Base-by-base conservation (phyloP, 2,888 invertebrate genomes). In the Ornithoptera alexandrae region DNA sequence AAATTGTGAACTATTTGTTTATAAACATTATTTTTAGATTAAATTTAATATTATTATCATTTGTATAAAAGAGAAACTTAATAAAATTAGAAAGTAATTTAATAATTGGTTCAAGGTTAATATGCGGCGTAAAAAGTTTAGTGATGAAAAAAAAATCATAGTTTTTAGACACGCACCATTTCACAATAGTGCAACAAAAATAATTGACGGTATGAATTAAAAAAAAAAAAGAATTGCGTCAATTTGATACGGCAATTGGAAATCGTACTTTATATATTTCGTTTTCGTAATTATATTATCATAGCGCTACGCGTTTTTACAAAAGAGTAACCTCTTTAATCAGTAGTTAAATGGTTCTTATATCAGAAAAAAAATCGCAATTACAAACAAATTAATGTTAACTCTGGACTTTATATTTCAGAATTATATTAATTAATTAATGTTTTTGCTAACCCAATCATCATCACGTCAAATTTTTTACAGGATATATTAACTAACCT, bases 21-120 rank as follows among this genome's bases (percentile, higher is more conserved):
- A 1, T 0, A 53, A 53, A 53, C 17, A 58, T 22, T 58, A 8
- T 68, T 62, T 39, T 39, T 39, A 39, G 7, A 39, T 10, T 10
- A 39, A 10, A 39, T 6, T 39, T 39, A 8, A 39, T 10, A 39
- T 8, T 39, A 8, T 39, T 39, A 39, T 10, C 8, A 10, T 39
- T 39, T 39, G 8, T 39, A 10, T 39, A 39, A 8, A 39, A 39
- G 39, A 39, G 39, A 63, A 63, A 59, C 18, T 65, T 58, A 36
- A 3, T 36, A 22, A 64, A 73, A 79, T 79, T 82, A 79, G 86
- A 89, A 88, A 87, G 85, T 76, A 71, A 75, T 72, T 72, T 68
- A 77, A 68, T 82, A 89, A 87, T 87, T 84, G 84, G 88, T 81
- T 76, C 90, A 90, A 90, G 90, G 90, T 85, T 83, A 81, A 76